Base-by-base conservation (phyloP, 53 echinoderm and acorn worm genomes). In the Arbacia lixula region DNA sequence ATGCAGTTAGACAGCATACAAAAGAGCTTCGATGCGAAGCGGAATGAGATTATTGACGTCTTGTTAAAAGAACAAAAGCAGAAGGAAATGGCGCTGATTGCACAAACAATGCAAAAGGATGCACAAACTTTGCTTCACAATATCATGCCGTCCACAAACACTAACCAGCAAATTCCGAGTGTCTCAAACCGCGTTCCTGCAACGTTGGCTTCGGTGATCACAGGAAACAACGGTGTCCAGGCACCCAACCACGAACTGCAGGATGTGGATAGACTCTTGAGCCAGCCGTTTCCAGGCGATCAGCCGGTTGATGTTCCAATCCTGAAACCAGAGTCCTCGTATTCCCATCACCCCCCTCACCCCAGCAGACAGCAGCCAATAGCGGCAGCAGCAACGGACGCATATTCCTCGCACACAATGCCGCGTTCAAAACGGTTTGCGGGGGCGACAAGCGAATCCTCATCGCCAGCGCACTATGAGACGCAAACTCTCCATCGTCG, bases 21-120 rank as follows among this genome's bases (percentile, higher is more conserved):
- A 85, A 77, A 79, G 21, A 93, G 89, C 78, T 96, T 96, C 29
- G 96, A 96, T 28, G 93, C 91, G 63, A 91, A 93, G 43, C 83
- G 90, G 65, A 89, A 86, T 39, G 93, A 91, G 25, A 96, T 96
- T 12, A 93, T 96, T 50, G 91, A 96, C n/a, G 73, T 90, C 14
- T 83, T 90, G 27, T 56, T 88, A 32, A 84, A 83, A 53, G 84
- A 86, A 41, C 90, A 85, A 63, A 81, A 46, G 82, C 82, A 81
- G 52, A 81, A 81, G 22, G 82, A 81, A 63, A 81, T 81, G 82
- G 82, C 62, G 8, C 30, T 64, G 49, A 81, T 81, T 21, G 82
- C 82, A 34, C 42, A 81, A 5, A 63, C 62, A 9, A 62, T 41
- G 64, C 82, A 81, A 31, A 62, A 52, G 8, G 64, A 81, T 63